Conservation (phyloP, 2,113 vertebrate species). For the Thamnaconus septentrionalis region DNA sequence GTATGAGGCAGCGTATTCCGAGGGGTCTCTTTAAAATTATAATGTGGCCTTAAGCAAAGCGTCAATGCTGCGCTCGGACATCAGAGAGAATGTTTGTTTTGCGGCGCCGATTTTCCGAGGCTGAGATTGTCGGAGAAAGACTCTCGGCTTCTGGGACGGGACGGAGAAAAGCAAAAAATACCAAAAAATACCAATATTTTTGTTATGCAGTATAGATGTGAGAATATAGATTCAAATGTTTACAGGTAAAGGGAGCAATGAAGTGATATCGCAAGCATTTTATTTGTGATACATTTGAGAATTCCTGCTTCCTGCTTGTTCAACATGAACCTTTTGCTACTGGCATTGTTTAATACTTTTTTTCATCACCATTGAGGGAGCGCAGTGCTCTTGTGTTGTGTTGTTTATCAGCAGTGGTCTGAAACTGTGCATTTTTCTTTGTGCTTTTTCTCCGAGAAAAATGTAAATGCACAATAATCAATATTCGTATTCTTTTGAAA, state of each 20-base stretch:
- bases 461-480: conserved; percentile 26
- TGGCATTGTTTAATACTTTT: too few relatives aligned
- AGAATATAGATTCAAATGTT: too few relatives aligned
- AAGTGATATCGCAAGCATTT: too few relatives aligned
- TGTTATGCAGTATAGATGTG: too few relatives aligned
- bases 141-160: neutral
- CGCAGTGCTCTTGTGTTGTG: too few relatives aligned
- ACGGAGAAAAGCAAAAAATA: neutral
- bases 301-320: too few relatives aligned
- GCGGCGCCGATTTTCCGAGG: conserved; percentile 9
- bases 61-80: conserved; percentile 18
- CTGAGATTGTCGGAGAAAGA: conserved; percentile 2
- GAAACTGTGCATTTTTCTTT: neutral
- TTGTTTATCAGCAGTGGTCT: neutral
- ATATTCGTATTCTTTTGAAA: conserved; percentile 50
- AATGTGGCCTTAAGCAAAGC: conserved; percentile 18
- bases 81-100: conserved; percentile 27
- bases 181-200: too few relatives aligned
- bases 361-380: too few relatives aligned
- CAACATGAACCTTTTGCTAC: too few relatives aligned
- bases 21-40: conserved; percentile 26
- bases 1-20: conserved; percentile 7
- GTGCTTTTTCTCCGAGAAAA: neutral
- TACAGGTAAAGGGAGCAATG: too few relatives aligned
- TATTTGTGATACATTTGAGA: too few relatives aligned